A percentile compares a stretch with the other conserved stretches of the same genome.
Evolutionary conservation across 2,797 vertebrate genomes (phyloP).

Genomic region (Sylvilagus floridanus): DNA sequence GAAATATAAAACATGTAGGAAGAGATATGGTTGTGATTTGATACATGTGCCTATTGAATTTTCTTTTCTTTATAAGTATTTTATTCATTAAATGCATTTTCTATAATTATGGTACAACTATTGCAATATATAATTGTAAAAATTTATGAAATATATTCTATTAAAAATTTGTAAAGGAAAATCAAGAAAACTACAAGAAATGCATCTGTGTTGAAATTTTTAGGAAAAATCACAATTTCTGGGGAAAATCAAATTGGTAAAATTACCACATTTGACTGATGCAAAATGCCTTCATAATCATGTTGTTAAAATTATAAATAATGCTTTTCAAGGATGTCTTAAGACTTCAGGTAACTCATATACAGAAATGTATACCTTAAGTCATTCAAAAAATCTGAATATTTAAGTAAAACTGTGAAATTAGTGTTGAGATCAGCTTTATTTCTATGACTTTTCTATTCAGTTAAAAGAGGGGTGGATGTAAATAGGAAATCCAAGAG

Average conservation of each 20-base stretch:
- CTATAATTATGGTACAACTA: slow-evolving; percentile 33
- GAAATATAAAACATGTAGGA: slow-evolving; percentile 51
- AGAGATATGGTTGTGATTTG: slow-evolving; percentile 50
- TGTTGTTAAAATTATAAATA: slow-evolving; percentile 52
- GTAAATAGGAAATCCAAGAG: neutral
- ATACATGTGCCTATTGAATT: neutral
- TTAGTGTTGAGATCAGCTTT: slow-evolving; percentile 17
- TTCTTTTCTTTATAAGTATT: slow-evolving; percentile 41
- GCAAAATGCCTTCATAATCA: slow-evolving; percentile 17
- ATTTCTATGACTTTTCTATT: slow-evolving; percentile 48
- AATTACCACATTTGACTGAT: slow-evolving; percentile 36
- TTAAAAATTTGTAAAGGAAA: slow-evolving; percentile 38
- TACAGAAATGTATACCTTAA: neutral
- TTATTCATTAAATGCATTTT: slow-evolving; percentile 48
- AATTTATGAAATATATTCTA: slow-evolving; percentile 48
- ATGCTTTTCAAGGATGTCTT: neutral
- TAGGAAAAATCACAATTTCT: slow-evolving; percentile 28
- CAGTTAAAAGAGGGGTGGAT: neutral
- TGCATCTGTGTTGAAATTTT: slow-evolving; percentile 24
- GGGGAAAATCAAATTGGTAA: slow-evolving; percentile 28
- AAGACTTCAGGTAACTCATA: slow-evolving; percentile 42
- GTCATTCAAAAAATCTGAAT: neutral
- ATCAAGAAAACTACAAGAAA: slow-evolving; percentile 23
- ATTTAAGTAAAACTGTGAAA: slow-evolving; percentile 67
- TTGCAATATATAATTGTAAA: slow-evolving; percentile 49